A percentile compares a stretch with the other conserved stretches of the same genome.
These are phyloP conservation scores for Pomacea canaliculata DNA, from an alignment of 2,888 invertebrate species.

Conservation along the genomic window DNA sequence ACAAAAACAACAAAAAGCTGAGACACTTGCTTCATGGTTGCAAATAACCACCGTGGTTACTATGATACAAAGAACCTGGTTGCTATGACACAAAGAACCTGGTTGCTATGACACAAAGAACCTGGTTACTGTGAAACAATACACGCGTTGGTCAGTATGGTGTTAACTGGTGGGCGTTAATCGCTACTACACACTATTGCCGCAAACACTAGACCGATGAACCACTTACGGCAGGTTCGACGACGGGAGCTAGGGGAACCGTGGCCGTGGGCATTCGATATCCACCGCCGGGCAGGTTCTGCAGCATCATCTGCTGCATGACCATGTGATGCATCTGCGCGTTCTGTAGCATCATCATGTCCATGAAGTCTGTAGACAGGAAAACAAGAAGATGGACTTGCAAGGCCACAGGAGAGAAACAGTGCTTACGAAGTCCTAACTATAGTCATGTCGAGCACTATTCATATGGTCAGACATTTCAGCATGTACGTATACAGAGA, in stretches of 20 bases:
- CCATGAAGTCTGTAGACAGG: conserved; percentile 55
- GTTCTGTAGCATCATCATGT: conserved; percentile 65
- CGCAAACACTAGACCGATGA: not conserved
- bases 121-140: too few species aligned
- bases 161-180: too few species aligned
- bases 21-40: too few species aligned
- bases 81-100: too few species aligned
- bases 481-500: not conserved
- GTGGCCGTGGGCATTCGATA: conserved; percentile 16
- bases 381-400: not conserved
- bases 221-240: conserved; percentile 8
- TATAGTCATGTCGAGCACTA: not conserved
- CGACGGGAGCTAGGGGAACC: conserved; percentile 17
- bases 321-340: conserved; percentile 62
- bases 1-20: too few species aligned
- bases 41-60: too few species aligned
- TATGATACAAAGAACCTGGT: too few species aligned
- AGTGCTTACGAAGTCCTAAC: not conserved
- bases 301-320: conserved; percentile 60
- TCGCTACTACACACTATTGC: too few species aligned
- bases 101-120: too few species aligned
- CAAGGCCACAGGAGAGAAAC: not conserved
- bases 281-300: conserved; percentile 35
- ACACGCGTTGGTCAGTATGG: too few species aligned
- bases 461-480: not conserved